Base-by-base conservation (phyloP, 2,888 invertebrate species). In the Seira ritae region DNA sequence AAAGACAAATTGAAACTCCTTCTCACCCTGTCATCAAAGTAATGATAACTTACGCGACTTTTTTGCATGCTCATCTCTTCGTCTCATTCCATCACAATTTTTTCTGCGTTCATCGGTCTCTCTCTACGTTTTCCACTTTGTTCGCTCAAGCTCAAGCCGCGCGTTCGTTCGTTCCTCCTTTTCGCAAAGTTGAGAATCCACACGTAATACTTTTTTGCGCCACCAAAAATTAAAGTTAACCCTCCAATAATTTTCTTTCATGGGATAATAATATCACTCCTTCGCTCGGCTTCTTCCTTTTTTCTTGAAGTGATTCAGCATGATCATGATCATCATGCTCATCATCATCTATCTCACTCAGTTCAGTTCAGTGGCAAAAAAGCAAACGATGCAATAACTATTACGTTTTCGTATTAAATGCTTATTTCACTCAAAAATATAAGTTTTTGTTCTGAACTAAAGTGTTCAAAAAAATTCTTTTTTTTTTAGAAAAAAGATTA, bases 401-500 rank as follows among this genome's bases (percentile, higher is more conserved):
- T 42, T 42, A 42, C 42, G 42, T 42, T 42, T 42, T 42, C 12
- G 42, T 8, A 42, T 42, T 42, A 42, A 42, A 42, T 42, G 42
- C 42, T 42, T 6, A n/a, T 12, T 12, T 42, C 42, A 42, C 6
- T 42, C 42, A 42, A 42, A 42, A 42, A 42, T 42, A 8, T 42
- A 42, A 8, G 42, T 6, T 42, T 42, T 42, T 8, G 42, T 42
- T 12, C 6, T 8, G 42, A 42, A 42, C 12, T 42, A 42, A 8
- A 42, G 42, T 8, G 42, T 6, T n/a, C n/a, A 42, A 42, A 42
- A 42, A 42, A 42, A 42, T 42, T 68, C n/a, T n/a, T n/a, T n/a
- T n/a, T n/a, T n/a, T 73, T 78, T 74, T 62, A 60, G 73, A n/a
- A n/a, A 68, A 74, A 69, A 72, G 72, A 80, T 74, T 42, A 60